Evolutionary conservation across 1,140 invertebrate species (phyloP).

Genomic region (Megalopta genalis): DNA sequence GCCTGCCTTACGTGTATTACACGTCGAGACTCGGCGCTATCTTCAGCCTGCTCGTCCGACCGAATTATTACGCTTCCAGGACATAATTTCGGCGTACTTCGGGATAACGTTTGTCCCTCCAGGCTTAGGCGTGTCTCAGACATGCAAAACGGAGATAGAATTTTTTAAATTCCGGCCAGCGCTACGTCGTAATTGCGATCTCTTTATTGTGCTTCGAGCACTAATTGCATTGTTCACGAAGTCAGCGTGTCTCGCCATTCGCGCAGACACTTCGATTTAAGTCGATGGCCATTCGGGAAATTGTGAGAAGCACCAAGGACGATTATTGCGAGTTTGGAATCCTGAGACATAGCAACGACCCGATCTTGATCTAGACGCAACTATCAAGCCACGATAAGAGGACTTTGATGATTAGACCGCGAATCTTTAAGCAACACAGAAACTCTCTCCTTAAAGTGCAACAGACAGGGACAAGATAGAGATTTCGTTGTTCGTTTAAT

Average conservation of each 20-base stretch:
- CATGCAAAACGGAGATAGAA: not conserved
- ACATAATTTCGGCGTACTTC: slow-evolving; percentile 45
- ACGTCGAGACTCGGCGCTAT: slow-evolving; percentile 34
- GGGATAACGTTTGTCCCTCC: slow-evolving; percentile 26
- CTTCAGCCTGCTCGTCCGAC: slow-evolving; percentile 49
- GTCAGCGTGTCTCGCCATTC: not conserved
- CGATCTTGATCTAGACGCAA: no score
- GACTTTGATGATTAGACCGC: no score
- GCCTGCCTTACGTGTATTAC: slow-evolving; percentile 39
- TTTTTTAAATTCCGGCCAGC: not conserved
- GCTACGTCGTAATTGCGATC: not conserved
- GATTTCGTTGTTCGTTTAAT: no score
- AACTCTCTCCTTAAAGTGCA: no score
- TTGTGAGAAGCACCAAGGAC: no score
- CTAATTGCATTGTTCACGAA: not conserved
- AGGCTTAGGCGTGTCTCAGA: slow-evolving; percentile 20
- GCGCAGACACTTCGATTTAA: no score
- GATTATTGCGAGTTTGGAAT: no score
- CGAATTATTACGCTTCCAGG: slow-evolving; percentile 62
- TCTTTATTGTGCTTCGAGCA: not conserved
- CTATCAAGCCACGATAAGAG: no score
- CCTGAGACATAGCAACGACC: no score
- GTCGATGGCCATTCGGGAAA: no score
- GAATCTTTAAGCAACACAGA: no score
- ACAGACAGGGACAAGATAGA: no score